Evolutionary conservation across 2,888 invertebrate species (phyloP), one percentile per base, ranked within the genome.

Genomic region (Plagiodera versicolora): DNA sequence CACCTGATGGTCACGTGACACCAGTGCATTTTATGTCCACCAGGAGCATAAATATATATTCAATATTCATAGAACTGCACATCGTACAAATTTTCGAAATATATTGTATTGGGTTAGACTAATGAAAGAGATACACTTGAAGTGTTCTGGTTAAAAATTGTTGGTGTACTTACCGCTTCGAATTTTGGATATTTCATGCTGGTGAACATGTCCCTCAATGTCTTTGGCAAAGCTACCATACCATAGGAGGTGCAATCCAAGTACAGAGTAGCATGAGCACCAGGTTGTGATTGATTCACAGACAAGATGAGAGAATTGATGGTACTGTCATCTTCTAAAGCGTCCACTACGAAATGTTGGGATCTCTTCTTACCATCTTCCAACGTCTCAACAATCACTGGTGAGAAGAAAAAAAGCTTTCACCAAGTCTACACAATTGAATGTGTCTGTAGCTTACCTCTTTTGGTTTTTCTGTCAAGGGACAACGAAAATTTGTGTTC

Each of bases 301-400:
- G 80, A 76, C 48, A 87, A 70, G 44, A 86, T 80, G 19, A 89
- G 78, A 10, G 86, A 85, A 56, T 86, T 80, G 3, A 88, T 80
- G 0, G 85, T 76, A 3, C 83, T 81, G 1, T 83, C 81, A 17
- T 83, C 83, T 49, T 83, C 79, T 49, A 87, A 76, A 10, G 83
- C 80, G 24, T 86, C 85, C 18, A 89, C 82, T 5, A 83, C 82
- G 78, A 89, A 85, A 60, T 87, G 86, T 58, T 88, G 86, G 9
- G 84, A 81, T 60, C 85, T 83, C 2, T 84, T 76, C 61, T 84
- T 80, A 9, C 85, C 87, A 11, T 85, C 84, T 67, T 85, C 83
- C 0, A 86, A 77, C 4, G 84, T 86, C 75, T 89, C 88, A 65
- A 89, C 78, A n/a, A 86, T 83, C n/a, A 89, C 89, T 89, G 76